Percentiles rank a stretch among this genome's conserved stretches.
These are phyloP conservation scores for Temnothorax rugatulus DNA, from an alignment of 2,888 invertebrate species.

Conservation along the genomic window DNA sequence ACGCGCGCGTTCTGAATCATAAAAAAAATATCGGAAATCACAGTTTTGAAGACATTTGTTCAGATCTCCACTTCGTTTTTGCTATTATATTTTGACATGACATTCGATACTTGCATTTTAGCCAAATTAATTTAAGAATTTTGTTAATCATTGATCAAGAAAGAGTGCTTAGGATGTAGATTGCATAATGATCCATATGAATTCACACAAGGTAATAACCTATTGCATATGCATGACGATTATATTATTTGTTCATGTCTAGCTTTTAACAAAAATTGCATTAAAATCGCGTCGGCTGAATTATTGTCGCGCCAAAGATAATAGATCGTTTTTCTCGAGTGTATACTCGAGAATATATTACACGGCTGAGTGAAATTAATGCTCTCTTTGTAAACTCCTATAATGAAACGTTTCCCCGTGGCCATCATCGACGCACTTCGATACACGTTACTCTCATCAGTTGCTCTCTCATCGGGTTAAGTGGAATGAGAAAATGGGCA, in stretches of 20 bases:
- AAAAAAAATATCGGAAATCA: neutral
- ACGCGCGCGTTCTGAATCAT: neutral
- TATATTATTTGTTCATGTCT: conserved; percentile 2
- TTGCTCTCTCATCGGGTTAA: neutral
- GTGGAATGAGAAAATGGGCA: conserved; percentile 45
- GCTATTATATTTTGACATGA: neutral
- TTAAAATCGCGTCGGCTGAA: neutral
- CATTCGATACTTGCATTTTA: neutral
- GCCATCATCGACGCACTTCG: conserved; percentile 14
- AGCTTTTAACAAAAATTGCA: neutral
- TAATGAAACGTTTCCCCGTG: neutral
- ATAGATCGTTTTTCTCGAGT: neutral
- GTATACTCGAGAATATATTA: neutral
- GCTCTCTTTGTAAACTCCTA: neutral
- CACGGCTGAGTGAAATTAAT: conserved; percentile 7
- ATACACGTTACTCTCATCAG: neutral
- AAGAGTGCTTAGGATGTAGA: neutral
- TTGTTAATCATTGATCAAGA: neutral
- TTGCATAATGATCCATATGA: neutral
- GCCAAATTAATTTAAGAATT: neutral
- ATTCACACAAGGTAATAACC: neutral
- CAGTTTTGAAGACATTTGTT: neutral
- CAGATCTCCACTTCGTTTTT: neutral
- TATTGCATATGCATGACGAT: neutral
- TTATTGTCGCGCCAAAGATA: neutral